Percentiles rank a stretch among this genome's conserved stretches.
Evolutionary conservation across 2,797 vertebrate genomes (phyloP).

Genomic region (Setipinna tenuifilis): DNA sequence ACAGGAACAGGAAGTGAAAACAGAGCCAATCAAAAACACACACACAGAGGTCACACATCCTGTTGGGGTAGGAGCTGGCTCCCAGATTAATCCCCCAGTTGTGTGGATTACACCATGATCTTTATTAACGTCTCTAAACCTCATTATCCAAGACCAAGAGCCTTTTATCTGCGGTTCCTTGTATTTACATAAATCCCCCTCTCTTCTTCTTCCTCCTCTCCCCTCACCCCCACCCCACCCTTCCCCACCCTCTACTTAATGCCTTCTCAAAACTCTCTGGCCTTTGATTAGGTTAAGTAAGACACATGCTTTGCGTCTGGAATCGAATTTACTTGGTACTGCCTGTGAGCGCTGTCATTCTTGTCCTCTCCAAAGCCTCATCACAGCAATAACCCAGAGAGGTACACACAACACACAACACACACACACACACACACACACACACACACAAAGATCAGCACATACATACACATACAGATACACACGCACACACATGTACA

Average conservation of each 20-base stretch:
- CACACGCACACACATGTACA: too few species aligned
- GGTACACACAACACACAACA: background rate
- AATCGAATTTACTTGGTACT: background rate
- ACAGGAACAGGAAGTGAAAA: too few species aligned
- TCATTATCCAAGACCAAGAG: background rate
- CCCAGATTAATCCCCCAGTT: too few species aligned
- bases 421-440: too few species aligned
- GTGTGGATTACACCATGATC: background rate
- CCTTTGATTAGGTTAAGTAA: slow-evolving; percentile 8
- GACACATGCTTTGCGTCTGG: slow-evolving; percentile 15
- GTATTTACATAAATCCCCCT: background rate
- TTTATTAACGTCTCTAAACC: background rate
- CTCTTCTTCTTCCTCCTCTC: too few species aligned
- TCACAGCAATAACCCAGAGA: background rate
- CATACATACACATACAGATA: too few species aligned
- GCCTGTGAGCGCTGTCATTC: background rate
- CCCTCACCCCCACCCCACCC: too few species aligned
- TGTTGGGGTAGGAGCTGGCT: too few species aligned
- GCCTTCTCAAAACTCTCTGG: background rate
- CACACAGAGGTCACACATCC: too few species aligned
- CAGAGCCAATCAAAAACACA: too few species aligned
- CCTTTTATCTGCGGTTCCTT: background rate
- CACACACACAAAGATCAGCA: too few species aligned
- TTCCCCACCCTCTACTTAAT: background rate
- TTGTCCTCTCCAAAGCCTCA: background rate